Conservation (phyloP, 2,113 vertebrate genomes). For the Prolemur simus region DNA sequence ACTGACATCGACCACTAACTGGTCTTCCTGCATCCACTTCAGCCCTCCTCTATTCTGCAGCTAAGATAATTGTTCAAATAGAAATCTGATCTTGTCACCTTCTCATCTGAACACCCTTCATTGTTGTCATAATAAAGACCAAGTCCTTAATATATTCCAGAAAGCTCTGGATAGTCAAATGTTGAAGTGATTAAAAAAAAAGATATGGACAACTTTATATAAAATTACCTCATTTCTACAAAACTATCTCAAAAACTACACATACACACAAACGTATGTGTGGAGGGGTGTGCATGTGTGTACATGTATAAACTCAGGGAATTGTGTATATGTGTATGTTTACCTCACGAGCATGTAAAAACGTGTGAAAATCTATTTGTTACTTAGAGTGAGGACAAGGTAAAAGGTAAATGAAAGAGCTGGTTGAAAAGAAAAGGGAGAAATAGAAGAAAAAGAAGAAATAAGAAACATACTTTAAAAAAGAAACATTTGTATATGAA, state of each 20-base stretch:
- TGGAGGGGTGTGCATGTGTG: neutral
- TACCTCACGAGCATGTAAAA: neutral
- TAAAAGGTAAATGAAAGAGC: neutral
- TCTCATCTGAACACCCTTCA: neutral
- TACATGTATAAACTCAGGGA: neutral
- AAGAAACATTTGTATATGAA: neutral
- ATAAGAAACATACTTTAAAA: neutral
- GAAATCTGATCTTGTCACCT: neutral
- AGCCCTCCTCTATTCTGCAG: neutral
- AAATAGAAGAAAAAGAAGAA: neutral
- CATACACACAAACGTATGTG: neutral
- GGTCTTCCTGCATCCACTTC: neutral
- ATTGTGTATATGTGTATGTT: neutral
- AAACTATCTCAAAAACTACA: neutral
- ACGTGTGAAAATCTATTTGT: neutral
- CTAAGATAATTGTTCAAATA: neutral
- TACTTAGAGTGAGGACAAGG: neutral
- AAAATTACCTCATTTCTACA: neutral
- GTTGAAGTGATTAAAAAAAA: neutral
- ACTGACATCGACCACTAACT: too few species aligned
- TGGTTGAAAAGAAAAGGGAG: neutral
- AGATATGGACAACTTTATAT: neutral
- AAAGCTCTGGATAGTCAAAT: neutral
- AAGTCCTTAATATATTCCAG: neutral
- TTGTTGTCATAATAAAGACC: neutral